phyloP scores from a whole-genome alignment of 2,113 vertebrate species.

The Hemichromis elongatus region DNA sequence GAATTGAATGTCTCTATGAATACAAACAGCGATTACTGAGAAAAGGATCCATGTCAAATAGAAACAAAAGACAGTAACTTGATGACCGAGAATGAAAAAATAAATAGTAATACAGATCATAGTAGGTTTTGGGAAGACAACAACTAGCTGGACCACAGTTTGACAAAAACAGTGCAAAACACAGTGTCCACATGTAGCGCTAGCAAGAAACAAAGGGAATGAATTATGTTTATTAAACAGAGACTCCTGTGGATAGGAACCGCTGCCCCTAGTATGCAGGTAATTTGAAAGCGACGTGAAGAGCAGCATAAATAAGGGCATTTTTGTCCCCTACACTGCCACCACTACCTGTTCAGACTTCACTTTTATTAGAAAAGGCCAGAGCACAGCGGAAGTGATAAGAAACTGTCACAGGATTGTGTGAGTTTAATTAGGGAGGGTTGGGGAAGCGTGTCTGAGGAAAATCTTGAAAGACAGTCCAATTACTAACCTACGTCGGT shows the following conservation, averaged over 20 bases:
- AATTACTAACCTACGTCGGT: constrained; percentile 16
- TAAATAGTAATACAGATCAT: neutral
- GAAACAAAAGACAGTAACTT: neutral
- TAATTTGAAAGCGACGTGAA: constrained; percentile 14
- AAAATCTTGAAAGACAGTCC: constrained; percentile 36
- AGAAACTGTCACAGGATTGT: constrained; percentile 29
- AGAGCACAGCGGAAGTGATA: neutral
- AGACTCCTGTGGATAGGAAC: neutral
- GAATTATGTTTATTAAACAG: constrained; percentile 25
- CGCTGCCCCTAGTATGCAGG: neutral
- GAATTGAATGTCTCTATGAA: neutral
- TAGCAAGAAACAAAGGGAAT: neutral
- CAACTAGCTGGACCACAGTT: neutral
- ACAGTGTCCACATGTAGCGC: neutral
- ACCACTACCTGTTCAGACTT: neutral
- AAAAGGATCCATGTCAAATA: neutral
- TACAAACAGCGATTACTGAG: neutral
- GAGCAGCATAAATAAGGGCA: constrained; percentile 16
- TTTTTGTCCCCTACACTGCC: constrained; percentile 14
- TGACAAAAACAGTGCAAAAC: neutral
- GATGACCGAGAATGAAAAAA: neutral
- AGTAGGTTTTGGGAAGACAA: neutral
- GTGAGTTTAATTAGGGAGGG: constrained; percentile 44
- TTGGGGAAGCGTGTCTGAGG: constrained; percentile 8
- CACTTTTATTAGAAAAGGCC: constrained; percentile 18